phyloP scores from a whole-genome alignment of 1,140 invertebrate species.

The Atopsyche davidsoni region DNA sequence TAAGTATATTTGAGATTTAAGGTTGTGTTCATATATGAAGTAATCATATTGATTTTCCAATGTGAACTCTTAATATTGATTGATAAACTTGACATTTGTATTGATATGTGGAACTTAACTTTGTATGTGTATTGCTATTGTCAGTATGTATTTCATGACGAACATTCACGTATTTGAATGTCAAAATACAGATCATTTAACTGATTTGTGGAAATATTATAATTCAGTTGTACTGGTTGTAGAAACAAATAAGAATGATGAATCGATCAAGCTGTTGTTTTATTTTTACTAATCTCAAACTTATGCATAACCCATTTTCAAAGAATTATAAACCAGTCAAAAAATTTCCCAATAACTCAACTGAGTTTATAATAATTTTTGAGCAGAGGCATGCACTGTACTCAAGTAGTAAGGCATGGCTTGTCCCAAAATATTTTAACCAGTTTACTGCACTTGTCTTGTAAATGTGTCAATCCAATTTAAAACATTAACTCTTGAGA shows the following conservation, averaged over 20 bases:
- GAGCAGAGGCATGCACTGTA: too few species aligned
- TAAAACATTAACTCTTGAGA: too few species aligned
- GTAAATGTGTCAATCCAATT: too few species aligned
- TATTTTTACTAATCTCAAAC: constrained; percentile 4
- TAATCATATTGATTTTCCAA: constrained; percentile 22
- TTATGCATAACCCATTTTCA: background rate
- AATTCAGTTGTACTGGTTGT: constrained; percentile 19
- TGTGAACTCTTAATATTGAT: constrained; percentile 11
- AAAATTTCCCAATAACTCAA: too few species aligned
- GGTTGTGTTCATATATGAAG: constrained; percentile 18
- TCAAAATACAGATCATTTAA: constrained; percentile 13
- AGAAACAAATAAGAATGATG: constrained; percentile 21
- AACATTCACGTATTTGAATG: constrained; percentile 18
- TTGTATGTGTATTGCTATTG: constrained; percentile 15
- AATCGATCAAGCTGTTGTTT: constrained; percentile 19
- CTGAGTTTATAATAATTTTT: too few species aligned
- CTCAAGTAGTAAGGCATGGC: too few species aligned
- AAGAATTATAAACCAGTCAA: too few species aligned
- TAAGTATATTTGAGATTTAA: constrained; percentile 16
- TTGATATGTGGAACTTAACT: constrained; percentile 9
- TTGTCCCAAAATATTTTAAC: too few species aligned
- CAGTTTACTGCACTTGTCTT: too few species aligned
- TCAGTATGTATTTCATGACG: too few species aligned
- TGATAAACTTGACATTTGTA: constrained; percentile 8
- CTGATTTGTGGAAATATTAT: constrained; percentile 11